Base-by-base conservation (phyloP, 1,140 invertebrate species). In the Pseudobourletiella spinata region DNA sequence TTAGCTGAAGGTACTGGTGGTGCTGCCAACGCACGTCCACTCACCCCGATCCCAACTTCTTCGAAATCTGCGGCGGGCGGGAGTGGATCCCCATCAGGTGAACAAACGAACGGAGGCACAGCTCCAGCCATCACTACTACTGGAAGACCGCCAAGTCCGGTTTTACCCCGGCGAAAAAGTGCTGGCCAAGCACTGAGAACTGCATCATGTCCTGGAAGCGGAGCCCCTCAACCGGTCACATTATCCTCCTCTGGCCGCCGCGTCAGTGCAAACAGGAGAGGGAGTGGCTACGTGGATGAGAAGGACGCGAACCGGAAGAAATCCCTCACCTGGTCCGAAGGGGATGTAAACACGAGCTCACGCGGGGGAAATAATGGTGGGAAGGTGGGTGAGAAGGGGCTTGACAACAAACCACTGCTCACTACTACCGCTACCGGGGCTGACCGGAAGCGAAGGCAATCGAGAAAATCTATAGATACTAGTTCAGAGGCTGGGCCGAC, bases 151-250 rank as follows among this genome's bases (percentile, higher is more conserved):
- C 64, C 64, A 20, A 70, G 68, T 42, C 68, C 68, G 6, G 63
- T 70, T 4, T 44, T 70, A 3, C 68, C 68, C 6, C 32, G 68
- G 22, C 57, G 66, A 32, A 70, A 66, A 29, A 70, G 65, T 39
- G 57, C 58, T 29, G 67, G 67, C 8, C 30, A 32, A 26, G 58
- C 57, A 22, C 28, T 57, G 14, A 3, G 51, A 54, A 16, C 44
- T 46, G 22, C 20, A 14, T 11, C 20, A 15, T 29, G 51, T 56
- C 35, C 46, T 32, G 6, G 35, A 28, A 28, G 29, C 26, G 55
- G 44, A 25, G 48, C n/a, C 1, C 18, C 57, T n/a, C 44, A 42
- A 25, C 44, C 57, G 42, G 52, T 39, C 25, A 14, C 18, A 18
- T 46, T 46, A 25, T 6, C 46, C 24, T 48, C 46, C 46, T 48